phyloP scores from a whole-genome alignment of 1,140 invertebrate genomes.

The Dreissena rostriformis region DNA sequence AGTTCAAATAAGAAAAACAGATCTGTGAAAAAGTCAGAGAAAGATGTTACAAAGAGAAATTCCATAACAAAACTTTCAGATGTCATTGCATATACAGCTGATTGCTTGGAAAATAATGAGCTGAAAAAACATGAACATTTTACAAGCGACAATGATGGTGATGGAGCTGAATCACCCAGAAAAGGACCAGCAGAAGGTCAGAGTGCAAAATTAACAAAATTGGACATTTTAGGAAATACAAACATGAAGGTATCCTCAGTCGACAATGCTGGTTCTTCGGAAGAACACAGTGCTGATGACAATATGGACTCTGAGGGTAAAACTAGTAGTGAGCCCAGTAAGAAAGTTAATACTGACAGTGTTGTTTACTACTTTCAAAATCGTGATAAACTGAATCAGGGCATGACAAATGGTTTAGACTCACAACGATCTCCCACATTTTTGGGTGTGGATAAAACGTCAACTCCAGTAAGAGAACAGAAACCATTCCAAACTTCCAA shows the following conservation, averaged over 20 bases:
- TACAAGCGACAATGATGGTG: background rate
- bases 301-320: background rate
- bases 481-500: slow-evolving; percentile 5
- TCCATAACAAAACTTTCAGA: slow-evolving; percentile 41
- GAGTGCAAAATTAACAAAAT: slow-evolving; percentile 20
- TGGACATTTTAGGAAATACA: slow-evolving; percentile 27
- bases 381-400: slow-evolving; percentile 37
- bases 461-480: slow-evolving; percentile 36
- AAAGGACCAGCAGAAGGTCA: background rate
- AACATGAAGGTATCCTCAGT: slow-evolving; percentile 56
- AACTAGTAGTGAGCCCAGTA: background rate
- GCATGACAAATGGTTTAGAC: background rate
- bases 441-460: slow-evolving; percentile 43
- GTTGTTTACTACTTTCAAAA: slow-evolving; percentile 52
- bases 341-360: slow-evolving; percentile 27
- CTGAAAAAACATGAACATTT: background rate
- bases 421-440: slow-evolving; percentile 21
- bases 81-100: slow-evolving; percentile 52
- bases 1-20: background rate
- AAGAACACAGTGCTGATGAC: background rate
- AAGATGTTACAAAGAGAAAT: slow-evolving; percentile 23
- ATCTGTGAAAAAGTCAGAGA: background rate
- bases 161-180: background rate
- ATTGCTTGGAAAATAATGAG: slow-evolving; percentile 48
- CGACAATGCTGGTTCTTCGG: slow-evolving; percentile 28